These are phyloP conservation scores for Drosophila ficusphila DNA, from an alignment of 1,140 invertebrate species.

Conservation along the genomic window DNA sequence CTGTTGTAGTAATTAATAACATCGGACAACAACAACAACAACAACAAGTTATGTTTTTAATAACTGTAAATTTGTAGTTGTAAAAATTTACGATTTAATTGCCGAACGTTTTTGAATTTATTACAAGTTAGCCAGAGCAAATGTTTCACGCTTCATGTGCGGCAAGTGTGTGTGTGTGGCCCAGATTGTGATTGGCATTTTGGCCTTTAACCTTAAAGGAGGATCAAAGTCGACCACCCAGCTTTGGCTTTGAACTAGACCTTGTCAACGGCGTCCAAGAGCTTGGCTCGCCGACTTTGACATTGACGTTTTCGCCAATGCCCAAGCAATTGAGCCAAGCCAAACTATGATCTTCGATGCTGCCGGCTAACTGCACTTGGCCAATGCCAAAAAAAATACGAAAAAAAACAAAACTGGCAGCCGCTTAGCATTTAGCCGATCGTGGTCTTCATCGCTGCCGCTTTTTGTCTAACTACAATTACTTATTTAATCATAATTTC, in stretches of 20 bases:
- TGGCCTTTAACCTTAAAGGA: slow-evolving; percentile 44
- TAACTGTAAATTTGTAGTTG: slow-evolving; percentile 83
- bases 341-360: slow-evolving; percentile 33
- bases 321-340: slow-evolving; percentile 22
- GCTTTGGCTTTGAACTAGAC: slow-evolving; percentile 57
- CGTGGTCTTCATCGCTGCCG: slow-evolving; percentile 56
- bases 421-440: slow-evolving; percentile 45
- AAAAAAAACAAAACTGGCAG: slow-evolving; percentile 14
- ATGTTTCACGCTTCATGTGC: slow-evolving; percentile 27
- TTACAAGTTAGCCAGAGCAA: slow-evolving; percentile 49
- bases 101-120: slow-evolving; percentile 73
- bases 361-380: slow-evolving; percentile 51
- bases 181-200: slow-evolving; percentile 29
- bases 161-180: slow-evolving; percentile 9
- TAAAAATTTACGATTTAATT: slow-evolving; percentile 82
- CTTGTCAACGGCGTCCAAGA: slow-evolving; percentile 31
- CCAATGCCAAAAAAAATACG: slow-evolving; percentile 29
- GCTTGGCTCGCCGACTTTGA: slow-evolving; percentile 32
- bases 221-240: slow-evolving; percentile 49
- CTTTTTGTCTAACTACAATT: slow-evolving; percentile 79
- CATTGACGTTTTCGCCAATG: slow-evolving; percentile 42
- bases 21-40: slow-evolving; percentile 68
- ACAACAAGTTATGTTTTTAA: slow-evolving; percentile 81
- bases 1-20: slow-evolving; percentile 82
- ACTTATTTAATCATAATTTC: slow-evolving; percentile 84